phyloP scores from a whole-genome alignment of 2,888 invertebrate genomes.

The Ashinkailepas kermadecensis region DNA sequence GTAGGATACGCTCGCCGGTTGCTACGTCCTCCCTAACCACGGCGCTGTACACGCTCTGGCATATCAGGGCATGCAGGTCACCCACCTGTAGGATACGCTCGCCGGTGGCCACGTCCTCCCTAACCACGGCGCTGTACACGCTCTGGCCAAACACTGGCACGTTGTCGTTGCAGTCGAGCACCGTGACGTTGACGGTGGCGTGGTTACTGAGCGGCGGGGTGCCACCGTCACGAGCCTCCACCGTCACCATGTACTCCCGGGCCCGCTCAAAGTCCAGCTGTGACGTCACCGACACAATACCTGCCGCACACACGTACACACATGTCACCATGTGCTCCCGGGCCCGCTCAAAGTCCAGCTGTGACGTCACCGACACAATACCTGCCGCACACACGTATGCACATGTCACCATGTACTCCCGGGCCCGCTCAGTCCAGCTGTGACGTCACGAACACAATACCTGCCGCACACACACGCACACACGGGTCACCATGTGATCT shows the following conservation, averaged over 20 bases:
- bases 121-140: slow-evolving; percentile 64
- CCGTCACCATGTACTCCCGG: slow-evolving; percentile 74
- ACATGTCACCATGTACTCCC: slow-evolving; percentile 44
- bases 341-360: slow-evolving; percentile 78
- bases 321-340: slow-evolving; percentile 47
- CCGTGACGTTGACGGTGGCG: slow-evolving; percentile 75
- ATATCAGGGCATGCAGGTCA: too few relatives aligned
- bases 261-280: slow-evolving; percentile 81
- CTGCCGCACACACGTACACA: slow-evolving; percentile 41
- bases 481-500: too few relatives aligned
- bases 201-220: slow-evolving; percentile 80
- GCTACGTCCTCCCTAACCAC: too few relatives aligned
- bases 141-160: slow-evolving; percentile 69
- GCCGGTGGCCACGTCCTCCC: slow-evolving; percentile 68
- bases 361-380: slow-evolving; percentile 65
- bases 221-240: slow-evolving; percentile 84
- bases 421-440: slow-evolving; percentile 75
- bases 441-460: slow-evolving; percentile 56
- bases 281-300: slow-evolving; percentile 66
- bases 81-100: slow-evolving; percentile 43
- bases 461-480: slow-evolving; percentile 7
- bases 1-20: too few relatives aligned
- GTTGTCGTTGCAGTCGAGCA: slow-evolving; percentile 81
- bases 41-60: too few relatives aligned
- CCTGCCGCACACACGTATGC: slow-evolving; percentile 46